Evolutionary conservation across 2,888 invertebrate genomes (phyloP), one percentile per base, ranked within the genome.

Genomic region (Scaptomyza tumidula): DNA sequence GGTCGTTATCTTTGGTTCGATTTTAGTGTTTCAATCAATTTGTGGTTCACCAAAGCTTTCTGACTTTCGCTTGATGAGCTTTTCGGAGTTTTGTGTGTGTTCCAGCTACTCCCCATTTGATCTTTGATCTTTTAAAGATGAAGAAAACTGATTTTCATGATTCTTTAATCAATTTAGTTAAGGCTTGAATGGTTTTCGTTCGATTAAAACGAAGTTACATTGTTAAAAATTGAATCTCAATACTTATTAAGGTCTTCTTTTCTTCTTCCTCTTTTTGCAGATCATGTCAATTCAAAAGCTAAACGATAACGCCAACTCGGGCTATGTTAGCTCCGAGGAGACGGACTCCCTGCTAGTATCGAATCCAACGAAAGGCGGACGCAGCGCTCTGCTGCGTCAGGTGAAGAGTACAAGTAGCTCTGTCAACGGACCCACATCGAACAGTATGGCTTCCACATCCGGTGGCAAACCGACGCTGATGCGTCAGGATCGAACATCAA

Each of bases 401-500:
- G 90, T 91, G 54, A 90, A 90, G 83, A 91, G 86, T 77, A 88
- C 86, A 75, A 91, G 92, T 78, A 88, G 86, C 74, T 91, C 92
- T 52, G 89, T 89, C 1, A 91, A 92, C 79, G 91, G 92, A 66
- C 92, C 92, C 71, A 91, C 78, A 50, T 3, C 75, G 37, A 77
- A 77, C 50, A 88, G 83, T 59, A 90, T 90, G 90, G 88, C 87
- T 71, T 88, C 87, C 66, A 90, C 88, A 69, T 88, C 93, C 56
- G 93, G 93, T 75, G 94, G 94, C 65, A 97, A 97, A 91, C 97
- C 97, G 78, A 95, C 96, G 72, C 93, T 97, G 77, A 97, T 96
- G 93, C 94, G 97, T 78, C 97, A 97, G 93, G 97, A 97, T 93
- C 96, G 97, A 85, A 96, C 97, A 50, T 96, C 97, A 55, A 94